phyloP scores from a whole-genome alignment of 1,140 invertebrate species.

The Zophobas morio region DNA sequence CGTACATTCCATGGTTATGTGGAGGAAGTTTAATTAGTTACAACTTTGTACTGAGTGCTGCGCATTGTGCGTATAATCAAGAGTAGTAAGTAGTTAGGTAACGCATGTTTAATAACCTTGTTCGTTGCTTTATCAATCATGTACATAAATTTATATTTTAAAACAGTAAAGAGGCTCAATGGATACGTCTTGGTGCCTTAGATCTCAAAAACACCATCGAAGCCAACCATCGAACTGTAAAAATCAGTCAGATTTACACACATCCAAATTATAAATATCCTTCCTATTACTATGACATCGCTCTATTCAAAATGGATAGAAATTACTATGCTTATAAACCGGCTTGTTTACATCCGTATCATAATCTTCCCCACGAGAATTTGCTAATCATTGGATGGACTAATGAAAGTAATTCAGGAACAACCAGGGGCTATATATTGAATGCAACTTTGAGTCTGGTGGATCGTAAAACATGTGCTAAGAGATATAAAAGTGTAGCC shows the following conservation, averaged over 20 bases:
- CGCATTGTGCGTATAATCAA: not conserved
- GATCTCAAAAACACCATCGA: not conserved
- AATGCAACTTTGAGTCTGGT: not conserved
- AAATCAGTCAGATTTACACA: not conserved
- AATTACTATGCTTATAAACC: not conserved
- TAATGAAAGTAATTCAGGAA: not conserved
- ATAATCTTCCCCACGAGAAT: not conserved
- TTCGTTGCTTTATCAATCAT: too few species aligned
- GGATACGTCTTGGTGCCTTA: not conserved
- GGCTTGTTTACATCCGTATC: not conserved
- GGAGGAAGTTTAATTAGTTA: slow-evolving; percentile 9
- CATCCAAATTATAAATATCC: not conserved
- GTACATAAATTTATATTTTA: not conserved
- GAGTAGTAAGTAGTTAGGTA: not conserved
- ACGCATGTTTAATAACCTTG: not conserved
- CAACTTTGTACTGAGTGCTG: not conserved
- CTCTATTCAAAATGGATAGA: not conserved
- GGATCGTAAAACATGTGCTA: not conserved
- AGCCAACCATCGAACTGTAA: not conserved
- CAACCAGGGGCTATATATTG: not conserved
- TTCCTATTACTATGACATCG: not conserved
- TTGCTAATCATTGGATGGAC: not conserved
- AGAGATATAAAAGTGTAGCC: not conserved
- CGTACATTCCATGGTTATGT: not conserved
- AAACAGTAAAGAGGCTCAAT: not conserved